These are phyloP conservation scores for Danio tinwini DNA, from an alignment of 2,797 vertebrate genomes.

Conservation along the genomic window DNA sequence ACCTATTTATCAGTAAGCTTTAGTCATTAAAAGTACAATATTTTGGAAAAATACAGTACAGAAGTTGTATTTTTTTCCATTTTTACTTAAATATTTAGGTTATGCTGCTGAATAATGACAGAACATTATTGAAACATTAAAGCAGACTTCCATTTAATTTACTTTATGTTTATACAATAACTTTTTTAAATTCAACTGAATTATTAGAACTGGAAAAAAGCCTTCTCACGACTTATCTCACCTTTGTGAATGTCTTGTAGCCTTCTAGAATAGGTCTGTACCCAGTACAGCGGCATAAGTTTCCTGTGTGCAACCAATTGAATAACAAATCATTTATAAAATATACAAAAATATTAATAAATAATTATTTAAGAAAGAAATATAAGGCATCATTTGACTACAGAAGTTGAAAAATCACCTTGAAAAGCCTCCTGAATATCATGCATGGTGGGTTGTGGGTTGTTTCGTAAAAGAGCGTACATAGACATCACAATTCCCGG, in stretches of 20 bases:
- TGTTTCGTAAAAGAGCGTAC: conserved; percentile 89
- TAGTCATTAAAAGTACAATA: too few species aligned
- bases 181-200: too few species aligned
- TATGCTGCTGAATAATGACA: too few species aligned
- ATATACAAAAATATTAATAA: neutral
- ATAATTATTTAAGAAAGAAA: neutral
- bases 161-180: too few species aligned
- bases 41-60: too few species aligned
- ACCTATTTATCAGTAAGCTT: too few species aligned
- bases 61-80: too few species aligned
- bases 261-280: conserved; percentile 87
- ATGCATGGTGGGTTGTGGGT: conserved; percentile 78
- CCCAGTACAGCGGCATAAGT: conserved; percentile 87
- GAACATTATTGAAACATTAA: too few species aligned
- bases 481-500: conserved; percentile 97
- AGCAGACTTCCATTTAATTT: too few species aligned
- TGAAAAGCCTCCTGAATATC: conserved; percentile 92
- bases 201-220: neutral
- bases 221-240: conserved; percentile 48
- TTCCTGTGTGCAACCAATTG: conserved; percentile 71
- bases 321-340: neutral
- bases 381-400: neutral
- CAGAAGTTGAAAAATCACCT: conserved; percentile 77
- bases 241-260: conserved; percentile 83
- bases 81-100: too few species aligned